Evolutionary conservation across 2,113 vertebrate genomes (phyloP).

Genomic region (Isichthys henryi): DNA sequence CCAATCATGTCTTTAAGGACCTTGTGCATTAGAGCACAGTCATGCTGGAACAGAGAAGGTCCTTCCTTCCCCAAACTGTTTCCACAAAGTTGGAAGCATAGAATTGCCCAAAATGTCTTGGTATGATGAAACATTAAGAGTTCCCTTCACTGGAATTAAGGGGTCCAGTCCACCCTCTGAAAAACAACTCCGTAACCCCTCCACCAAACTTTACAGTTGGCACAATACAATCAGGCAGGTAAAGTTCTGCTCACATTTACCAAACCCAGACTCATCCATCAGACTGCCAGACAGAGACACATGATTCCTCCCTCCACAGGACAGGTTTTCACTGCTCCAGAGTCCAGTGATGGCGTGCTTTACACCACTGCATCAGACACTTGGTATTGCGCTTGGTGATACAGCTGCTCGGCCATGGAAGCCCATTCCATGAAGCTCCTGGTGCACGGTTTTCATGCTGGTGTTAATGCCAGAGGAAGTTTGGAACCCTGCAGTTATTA

Average conservation of each 20-base stretch:
- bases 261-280: too few species aligned
- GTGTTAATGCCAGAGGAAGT: too few species aligned
- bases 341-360: too few species aligned
- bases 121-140: not conserved
- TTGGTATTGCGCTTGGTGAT: not conserved
- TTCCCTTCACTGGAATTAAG: not conserved
- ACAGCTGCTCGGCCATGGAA: not conserved
- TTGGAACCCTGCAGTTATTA: too few species aligned
- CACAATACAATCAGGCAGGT: not conserved
- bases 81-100: not conserved
- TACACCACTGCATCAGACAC: not conserved
- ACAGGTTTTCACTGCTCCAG: too few species aligned
- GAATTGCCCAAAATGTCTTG: not conserved
- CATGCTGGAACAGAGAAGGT: not conserved
- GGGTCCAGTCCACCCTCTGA: not conserved
- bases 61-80: not conserved
- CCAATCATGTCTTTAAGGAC: not conserved
- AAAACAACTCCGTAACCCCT: not conserved
- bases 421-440: too few species aligned
- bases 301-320: too few species aligned
- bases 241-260: not conserved
- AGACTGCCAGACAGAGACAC: too few species aligned
- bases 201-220: not conserved
- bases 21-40: not conserved
- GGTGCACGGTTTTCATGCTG: too few species aligned